These are phyloP conservation scores for Sebastes miniatus DNA, from an alignment of 2,797 vertebrate genomes.

Conservation along the genomic window DNA sequence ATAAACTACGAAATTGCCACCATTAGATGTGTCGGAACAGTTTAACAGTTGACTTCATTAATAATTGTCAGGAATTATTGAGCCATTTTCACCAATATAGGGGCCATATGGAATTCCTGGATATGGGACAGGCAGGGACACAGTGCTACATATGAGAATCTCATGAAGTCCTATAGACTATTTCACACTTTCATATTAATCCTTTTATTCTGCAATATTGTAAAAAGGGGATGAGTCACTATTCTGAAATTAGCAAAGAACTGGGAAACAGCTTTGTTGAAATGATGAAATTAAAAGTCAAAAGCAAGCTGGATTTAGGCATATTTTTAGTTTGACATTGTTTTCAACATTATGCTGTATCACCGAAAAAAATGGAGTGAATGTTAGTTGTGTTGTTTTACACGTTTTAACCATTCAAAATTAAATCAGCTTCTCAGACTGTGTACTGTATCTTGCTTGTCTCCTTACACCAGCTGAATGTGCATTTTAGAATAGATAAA, in stretches of 20 bases:
- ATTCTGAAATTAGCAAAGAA: not conserved
- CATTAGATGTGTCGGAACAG: not conserved
- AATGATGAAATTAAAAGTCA: not conserved
- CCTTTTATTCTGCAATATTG: not conserved
- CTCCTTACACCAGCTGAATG: not conserved
- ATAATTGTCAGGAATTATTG: not conserved
- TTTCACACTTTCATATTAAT: not conserved
- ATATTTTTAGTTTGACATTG: not conserved
- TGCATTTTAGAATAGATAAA: not conserved
- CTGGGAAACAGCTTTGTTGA: not conserved
- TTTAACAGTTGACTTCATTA: not conserved
- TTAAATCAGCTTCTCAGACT: not conserved
- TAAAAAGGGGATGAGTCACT: not conserved
- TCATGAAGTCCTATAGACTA: not conserved
- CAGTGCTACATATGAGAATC: not conserved
- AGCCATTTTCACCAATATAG: not conserved
- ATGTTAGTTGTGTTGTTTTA: not conserved
- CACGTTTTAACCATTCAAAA: not conserved
- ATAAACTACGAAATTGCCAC: not conserved
- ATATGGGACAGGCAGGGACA: not conserved
- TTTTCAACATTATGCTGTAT: not conserved
- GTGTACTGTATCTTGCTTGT: not conserved
- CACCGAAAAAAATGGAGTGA: not conserved
- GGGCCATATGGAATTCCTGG: not conserved
- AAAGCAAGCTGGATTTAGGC: not conserved